Evolutionary conservation across 2,797 vertebrate species (phyloP), one percentile per base, ranked within the genome.

Genomic region (Gymnodraco acuticeps): DNA sequence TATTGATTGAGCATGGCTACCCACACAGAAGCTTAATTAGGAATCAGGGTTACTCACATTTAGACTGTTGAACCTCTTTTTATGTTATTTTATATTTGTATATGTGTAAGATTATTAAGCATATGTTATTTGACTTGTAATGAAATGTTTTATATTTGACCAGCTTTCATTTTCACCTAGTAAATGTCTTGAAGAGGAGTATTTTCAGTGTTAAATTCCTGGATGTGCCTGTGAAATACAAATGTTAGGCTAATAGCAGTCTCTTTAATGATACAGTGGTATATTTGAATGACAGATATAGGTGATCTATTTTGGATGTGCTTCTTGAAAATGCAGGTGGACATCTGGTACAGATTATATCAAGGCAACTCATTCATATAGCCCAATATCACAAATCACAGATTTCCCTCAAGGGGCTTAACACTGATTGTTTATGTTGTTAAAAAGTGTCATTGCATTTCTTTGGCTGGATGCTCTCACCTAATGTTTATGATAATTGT

Each of bases 1-100:
- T 76, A 77, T 84, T 75, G 75, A 88, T 64, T 66, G 43, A 59
- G 15, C 27, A 45, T 72, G 27, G 45, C 66, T 41, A 43, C 51
- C 65, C 53, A 63, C 50, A 73, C 67, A 33, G 68, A 64, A 45
- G 47, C 45, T 64, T 66, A 50, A 60, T 59, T 75, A 67, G 52
- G 38, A 74, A 64, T 65, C 60, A 67, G 53, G 14, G 38, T 20
- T 54, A 17, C 17, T 62, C 43, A 68, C 11, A 65, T 75, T 75
- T 79, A 64, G 75, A 85, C 75, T 73, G 64, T 23, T 73, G 52
- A 77, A 62, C 42, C 42, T 55, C 48, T 53, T 61, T 43, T 23
- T 62, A 9, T 7, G 23, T 20, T 59, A 10, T 10, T 27, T 46
- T 17, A 1, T 70, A 16, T 15, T 43, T 46, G 20, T 63, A n/a